Base-by-base conservation (phyloP, 2,888 invertebrate species). In the Bugula neritina region DNA sequence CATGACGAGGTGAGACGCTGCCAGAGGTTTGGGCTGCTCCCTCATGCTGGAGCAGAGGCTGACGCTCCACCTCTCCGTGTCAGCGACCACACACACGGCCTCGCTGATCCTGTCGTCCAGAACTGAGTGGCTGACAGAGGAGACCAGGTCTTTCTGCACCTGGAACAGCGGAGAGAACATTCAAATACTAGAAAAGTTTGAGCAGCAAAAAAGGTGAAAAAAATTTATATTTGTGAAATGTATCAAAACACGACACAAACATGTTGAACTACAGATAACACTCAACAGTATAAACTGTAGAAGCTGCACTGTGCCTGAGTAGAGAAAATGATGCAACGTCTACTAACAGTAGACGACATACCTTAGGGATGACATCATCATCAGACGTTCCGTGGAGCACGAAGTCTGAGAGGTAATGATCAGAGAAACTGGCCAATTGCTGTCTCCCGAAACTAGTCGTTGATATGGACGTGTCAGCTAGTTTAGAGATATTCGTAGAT, bases 1-100 rank as follows among this genome's bases (percentile, higher is more conserved):
- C 31, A 90, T 90, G 21, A 94, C 91, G 17, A 93, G 85, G 70
- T 91, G 90, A 0, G 93, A 93, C 0, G 80, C 74, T 23, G 54
- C 10, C 23, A 70, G 23, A 17, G 70, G 70, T 54, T 70, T 70
- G 17, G 43, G 2, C n/a, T 63, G 63, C 35, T 72, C 35, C 25
- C 54, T 34, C 70, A 70, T 70, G 52, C 70, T 70, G 29, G 70
- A 70, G 70, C 25, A 54, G 23, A 35, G 31, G 29, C 35, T 75
- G 75, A 73, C 75, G 76, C 86, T 92, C 92, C 93, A 94, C 71
- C 89, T 90, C 79, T 91, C 90, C 75, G 89, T 88, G 80, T 92
- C 90, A 0, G 91, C 94, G 43, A 94, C 86, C 74, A 94, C 90
- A 75, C 92, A 93, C 57, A 93, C 87, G 71, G 92, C 89, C 84